These are phyloP conservation scores for Chiloscyllium plagiosum DNA, from an alignment of 2,113 vertebrate species.

Conservation along the genomic window DNA sequence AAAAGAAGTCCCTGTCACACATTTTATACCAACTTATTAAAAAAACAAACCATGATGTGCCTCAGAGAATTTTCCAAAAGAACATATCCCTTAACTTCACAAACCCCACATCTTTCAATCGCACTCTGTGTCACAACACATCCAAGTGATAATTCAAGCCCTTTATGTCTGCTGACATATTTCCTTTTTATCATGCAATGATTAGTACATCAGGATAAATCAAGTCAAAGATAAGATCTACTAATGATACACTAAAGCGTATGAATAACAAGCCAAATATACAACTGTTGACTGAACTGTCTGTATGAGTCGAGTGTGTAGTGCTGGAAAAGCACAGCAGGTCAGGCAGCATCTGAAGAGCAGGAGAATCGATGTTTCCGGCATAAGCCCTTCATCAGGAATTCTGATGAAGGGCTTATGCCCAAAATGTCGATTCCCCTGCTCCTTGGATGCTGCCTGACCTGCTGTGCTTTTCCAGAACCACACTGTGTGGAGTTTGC, in stretches of 20 bases:
- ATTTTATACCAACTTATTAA: neutral
- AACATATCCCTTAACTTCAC: neutral
- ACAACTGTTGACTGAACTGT: too few species aligned
- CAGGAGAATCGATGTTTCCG: too few species aligned
- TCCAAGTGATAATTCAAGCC: neutral
- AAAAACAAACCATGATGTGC: neutral
- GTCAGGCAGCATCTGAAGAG: too few species aligned
- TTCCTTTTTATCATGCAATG: neutral
- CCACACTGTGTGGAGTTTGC: too few species aligned
- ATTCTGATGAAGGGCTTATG: too few species aligned
- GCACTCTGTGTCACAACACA: neutral
- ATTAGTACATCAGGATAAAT: neutral
- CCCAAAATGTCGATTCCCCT: too few species aligned
- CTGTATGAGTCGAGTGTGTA: too few species aligned
- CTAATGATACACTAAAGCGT: neutral
- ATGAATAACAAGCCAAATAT: too few species aligned
- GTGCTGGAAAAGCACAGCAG: too few species aligned
- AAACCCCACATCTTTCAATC: neutral
- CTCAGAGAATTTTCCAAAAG: neutral
- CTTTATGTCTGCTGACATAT: neutral
- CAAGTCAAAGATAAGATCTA: neutral
- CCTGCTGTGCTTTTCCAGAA: too few species aligned
- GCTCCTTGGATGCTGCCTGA: too few species aligned
- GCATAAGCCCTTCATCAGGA: too few species aligned
- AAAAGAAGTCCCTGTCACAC: neutral